Evolutionary conservation across 2,113 vertebrate genomes (phyloP).

Genomic region (Aptenodytes patagonicus): DNA sequence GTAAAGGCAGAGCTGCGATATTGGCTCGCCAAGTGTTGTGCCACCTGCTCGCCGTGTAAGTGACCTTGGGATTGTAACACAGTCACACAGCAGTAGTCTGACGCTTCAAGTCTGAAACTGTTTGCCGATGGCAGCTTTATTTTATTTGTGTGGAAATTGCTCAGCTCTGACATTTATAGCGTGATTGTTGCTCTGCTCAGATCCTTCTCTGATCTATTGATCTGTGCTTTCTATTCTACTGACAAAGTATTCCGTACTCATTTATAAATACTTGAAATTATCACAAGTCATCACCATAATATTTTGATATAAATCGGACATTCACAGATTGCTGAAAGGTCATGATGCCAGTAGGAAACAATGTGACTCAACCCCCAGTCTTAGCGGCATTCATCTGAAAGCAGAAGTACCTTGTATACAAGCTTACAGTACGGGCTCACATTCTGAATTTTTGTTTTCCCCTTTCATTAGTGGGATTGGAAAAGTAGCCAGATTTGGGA

Average conservation of each 20-base stretch:
- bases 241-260: background rate
- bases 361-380: background rate
- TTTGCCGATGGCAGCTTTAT: constrained; percentile 18
- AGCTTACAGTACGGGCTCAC: background rate
- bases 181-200: constrained; percentile 14
- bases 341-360: background rate
- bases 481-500: background rate
- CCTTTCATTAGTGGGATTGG: background rate
- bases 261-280: constrained; percentile 30
- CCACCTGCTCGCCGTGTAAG: background rate
- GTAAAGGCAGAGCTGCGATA: background rate
- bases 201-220: constrained; percentile 3
- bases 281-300: background rate
- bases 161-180: constrained; percentile 43
- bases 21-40: background rate
- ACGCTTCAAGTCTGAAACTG: constrained; percentile 21
- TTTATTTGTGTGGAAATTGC: background rate
- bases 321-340: background rate
- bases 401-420: background rate
- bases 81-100: background rate
- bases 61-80: constrained; percentile 21
- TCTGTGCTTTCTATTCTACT: constrained; percentile 47
- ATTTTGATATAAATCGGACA: background rate
- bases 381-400: background rate
- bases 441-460: background rate